Base-by-base conservation (phyloP, 2,113 vertebrate species). In the Motacilla alba region DNA sequence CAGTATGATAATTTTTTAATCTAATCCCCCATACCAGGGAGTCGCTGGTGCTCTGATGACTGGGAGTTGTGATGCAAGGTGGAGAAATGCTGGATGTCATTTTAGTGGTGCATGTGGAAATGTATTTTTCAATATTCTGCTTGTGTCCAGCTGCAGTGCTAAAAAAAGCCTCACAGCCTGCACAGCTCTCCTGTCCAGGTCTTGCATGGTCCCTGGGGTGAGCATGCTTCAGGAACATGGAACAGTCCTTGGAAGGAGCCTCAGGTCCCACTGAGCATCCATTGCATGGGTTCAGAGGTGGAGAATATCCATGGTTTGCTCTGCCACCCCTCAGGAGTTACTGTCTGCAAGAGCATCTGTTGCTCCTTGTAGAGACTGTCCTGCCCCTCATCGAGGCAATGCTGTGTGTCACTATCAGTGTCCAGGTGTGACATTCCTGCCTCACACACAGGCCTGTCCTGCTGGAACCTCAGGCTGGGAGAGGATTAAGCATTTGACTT, bases 1-100 rank as follows among this genome's bases (percentile, higher is more conserved):
- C 73, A 67, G n/a, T 59, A 53, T 41, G 91, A 63, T 94, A 55
- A 63, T 87, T 92, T 83, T 90, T 96, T 92, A 93, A 90, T 89
- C 80, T 93, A 76, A 63, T 80, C 39, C 33, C 31, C 27, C 23
- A 0, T 59, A 46, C 53, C 52, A 44, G 56, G 70, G 78, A 58
- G 52, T 14, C 4, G 1, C 56, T 85, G 77, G 74, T 60, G 72
- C 68, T 89, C 73, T 70, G 79, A 60, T 87, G 88, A 43, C 80
- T 67, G 86, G 44, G 53, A 58, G 58, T 83, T 84, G 84, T 53
- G 66, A 87, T 67, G 93, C 75, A 66, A 81, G 94, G 55, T 1
- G 1, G 53, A 85, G 80, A 66, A 83, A 77, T 67, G 46, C 68
- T 64, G 28, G 62, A 62, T 89, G 74, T 58, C 49, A 44, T 59